Evolutionary conservation across 1,140 invertebrate species (phyloP).

Genomic region (Platyscapa corneri): DNA sequence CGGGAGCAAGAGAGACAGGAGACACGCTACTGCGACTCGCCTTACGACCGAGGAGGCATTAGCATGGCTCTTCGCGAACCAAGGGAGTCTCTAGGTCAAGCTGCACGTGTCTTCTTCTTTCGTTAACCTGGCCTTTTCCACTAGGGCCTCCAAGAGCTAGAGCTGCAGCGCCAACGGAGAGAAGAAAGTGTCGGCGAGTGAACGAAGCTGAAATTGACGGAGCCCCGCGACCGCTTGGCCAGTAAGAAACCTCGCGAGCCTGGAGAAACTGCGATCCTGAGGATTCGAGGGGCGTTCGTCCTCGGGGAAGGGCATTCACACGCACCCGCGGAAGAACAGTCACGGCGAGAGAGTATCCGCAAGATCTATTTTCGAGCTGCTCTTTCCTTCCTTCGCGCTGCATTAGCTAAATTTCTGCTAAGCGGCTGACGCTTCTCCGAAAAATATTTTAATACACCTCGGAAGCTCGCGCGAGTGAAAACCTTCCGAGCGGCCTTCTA

Average conservation of each 20-base stretch:
- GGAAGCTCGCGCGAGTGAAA: too few species aligned
- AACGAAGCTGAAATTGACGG: too few species aligned
- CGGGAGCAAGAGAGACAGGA: not conserved
- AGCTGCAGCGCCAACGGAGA: too few species aligned
- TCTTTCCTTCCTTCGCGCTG: too few species aligned
- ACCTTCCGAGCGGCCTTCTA: too few species aligned
- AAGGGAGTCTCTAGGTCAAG: conserved; percentile 70
- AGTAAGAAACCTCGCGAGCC: too few species aligned
- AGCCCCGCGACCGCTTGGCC: too few species aligned
- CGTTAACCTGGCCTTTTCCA: not conserved
- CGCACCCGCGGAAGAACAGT: too few species aligned
- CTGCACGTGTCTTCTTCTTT: not conserved
- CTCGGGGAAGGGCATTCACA: conserved; percentile 23
- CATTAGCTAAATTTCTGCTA: not conserved
- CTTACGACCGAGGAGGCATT: conserved; percentile 56
- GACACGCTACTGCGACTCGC: not conserved
- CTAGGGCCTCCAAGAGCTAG: not conserved
- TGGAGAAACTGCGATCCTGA: not conserved
- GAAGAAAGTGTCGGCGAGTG: too few species aligned
- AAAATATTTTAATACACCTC: not conserved
- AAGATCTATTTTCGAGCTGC: not conserved
- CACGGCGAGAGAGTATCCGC: not conserved
- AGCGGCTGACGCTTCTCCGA: not conserved
- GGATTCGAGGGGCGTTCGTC: not conserved
- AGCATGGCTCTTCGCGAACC: conserved; percentile 64